Percentiles rank a stretch among this genome's conserved stretches.
phyloP scores from a whole-genome alignment of 2,113 vertebrate species.

The Heterotilapia buettikoferi region DNA sequence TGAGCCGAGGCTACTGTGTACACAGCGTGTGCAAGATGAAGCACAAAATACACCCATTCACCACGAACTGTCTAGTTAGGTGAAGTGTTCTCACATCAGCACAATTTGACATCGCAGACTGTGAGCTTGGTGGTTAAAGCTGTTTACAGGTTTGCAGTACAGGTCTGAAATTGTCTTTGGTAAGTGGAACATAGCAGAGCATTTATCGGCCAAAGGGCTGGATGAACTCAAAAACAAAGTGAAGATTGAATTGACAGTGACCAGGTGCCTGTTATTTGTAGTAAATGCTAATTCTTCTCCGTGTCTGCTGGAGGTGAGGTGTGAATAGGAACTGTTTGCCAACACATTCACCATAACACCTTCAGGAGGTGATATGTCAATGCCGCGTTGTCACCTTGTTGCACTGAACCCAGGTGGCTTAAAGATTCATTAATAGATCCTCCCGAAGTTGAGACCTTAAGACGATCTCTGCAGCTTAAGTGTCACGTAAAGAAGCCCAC shows the following conservation, averaged over 20 bases:
- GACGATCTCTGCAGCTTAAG: not conserved
- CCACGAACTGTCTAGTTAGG: not conserved
- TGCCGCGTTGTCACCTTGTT: not conserved
- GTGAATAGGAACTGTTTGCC: not conserved
- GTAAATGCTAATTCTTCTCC: not conserved
- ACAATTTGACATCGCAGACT: not conserved
- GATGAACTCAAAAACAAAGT: not conserved
- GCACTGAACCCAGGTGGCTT: not conserved
- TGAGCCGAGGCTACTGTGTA: not conserved
- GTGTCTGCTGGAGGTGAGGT: not conserved
- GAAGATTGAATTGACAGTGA: not conserved
- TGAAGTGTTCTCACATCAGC: not conserved
- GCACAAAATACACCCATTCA: not conserved
- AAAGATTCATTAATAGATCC: not conserved
- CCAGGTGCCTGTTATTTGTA: not conserved
- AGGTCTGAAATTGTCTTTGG: not conserved
- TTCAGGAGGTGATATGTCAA: not conserved
- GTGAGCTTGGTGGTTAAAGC: not conserved
- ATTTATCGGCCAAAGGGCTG: not conserved
- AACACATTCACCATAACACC: not conserved
- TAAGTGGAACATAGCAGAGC: not conserved
- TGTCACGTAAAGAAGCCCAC: not conserved
- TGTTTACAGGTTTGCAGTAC: not conserved
- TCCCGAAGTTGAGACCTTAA: not conserved
- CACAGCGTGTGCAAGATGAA: not conserved